Conservation (phyloP, 2,888 invertebrate genomes). For the Orthonevra nobilis region DNA sequence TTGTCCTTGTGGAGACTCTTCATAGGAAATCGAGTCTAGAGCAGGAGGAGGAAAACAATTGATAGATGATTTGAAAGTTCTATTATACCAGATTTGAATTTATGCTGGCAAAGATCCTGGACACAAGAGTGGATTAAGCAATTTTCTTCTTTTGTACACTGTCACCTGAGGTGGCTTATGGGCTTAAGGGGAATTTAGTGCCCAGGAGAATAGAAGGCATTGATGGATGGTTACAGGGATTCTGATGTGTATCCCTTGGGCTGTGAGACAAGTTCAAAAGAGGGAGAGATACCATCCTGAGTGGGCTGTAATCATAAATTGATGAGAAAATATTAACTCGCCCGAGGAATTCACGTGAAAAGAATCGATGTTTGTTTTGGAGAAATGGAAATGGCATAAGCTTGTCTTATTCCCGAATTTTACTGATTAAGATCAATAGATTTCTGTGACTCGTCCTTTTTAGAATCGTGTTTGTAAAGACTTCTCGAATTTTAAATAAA, state of each 20-base stretch:
- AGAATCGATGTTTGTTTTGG: too few species aligned
- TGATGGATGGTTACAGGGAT: conserved; percentile 25
- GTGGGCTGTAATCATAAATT: conserved; percentile 34
- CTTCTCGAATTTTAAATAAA: too few species aligned
- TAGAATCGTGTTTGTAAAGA: too few species aligned
- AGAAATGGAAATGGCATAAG: too few species aligned
- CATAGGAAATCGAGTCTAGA: too few species aligned
- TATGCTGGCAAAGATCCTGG: neutral
- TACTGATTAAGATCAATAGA: too few species aligned
- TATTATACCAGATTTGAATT: neutral
- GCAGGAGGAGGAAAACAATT: neutral
- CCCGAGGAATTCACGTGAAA: neutral
- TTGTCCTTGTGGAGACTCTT: too few species aligned
- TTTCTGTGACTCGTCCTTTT: too few species aligned
- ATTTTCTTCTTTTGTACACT: neutral
- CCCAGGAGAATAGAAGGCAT: neutral
- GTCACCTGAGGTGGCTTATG: conserved; percentile 5
- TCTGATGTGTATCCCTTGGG: conserved; percentile 1
- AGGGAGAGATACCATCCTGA: neutral
- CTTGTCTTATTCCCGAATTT: too few species aligned
- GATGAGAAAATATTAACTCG: conserved; percentile 14
- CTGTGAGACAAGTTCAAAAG: neutral
- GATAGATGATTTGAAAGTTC: conserved; percentile 10
- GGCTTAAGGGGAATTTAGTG: conserved; percentile 5
- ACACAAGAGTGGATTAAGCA: neutral